phyloP scores from a whole-genome alignment of 1,140 invertebrate genomes.

The Sinonovacula constricta region DNA sequence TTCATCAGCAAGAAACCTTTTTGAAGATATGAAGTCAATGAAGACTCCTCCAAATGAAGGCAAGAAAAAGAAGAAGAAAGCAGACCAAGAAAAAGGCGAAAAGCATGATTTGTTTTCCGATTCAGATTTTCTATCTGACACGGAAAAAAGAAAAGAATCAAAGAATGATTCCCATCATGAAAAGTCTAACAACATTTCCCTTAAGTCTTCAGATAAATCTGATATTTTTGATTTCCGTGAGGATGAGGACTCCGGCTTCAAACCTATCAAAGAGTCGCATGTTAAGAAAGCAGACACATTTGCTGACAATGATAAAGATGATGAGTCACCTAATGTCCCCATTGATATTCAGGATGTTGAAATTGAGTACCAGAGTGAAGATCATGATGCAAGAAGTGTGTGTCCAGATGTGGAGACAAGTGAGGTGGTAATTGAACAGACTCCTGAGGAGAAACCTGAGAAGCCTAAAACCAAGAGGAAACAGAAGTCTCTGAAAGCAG shows the following conservation, averaged over 20 bases:
- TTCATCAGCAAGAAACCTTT: constrained; percentile 31
- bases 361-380: constrained; percentile 48
- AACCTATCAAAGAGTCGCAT: constrained; percentile 47
- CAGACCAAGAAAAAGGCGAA: neutral
- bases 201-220: constrained; percentile 12
- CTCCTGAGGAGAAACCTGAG: constrained; percentile 31
- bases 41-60: constrained; percentile 21
- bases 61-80: constrained; percentile 37
- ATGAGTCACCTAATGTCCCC: constrained; percentile 9
- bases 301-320: constrained; percentile 20
- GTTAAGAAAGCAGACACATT: constrained; percentile 40
- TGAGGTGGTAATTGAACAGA: constrained; percentile 50
- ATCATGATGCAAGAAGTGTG: constrained; percentile 42
- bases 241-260: constrained; percentile 55
- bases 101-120: constrained; percentile 3
- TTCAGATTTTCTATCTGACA: constrained; percentile 32
- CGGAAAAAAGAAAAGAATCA: constrained; percentile 14
- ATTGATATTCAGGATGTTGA: constrained; percentile 44
- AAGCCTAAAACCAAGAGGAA: constrained; percentile 45
- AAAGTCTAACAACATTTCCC: neutral
- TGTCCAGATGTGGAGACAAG: constrained; percentile 41
- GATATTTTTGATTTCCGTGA: constrained; percentile 64
- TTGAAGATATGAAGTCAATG: constrained; percentile 43
- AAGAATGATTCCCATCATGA: neutral
- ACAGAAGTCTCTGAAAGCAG: constrained; percentile 37